phyloP scores from a whole-genome alignment of 2,113 vertebrate genomes.

The Xiphophorus maculatus region DNA sequence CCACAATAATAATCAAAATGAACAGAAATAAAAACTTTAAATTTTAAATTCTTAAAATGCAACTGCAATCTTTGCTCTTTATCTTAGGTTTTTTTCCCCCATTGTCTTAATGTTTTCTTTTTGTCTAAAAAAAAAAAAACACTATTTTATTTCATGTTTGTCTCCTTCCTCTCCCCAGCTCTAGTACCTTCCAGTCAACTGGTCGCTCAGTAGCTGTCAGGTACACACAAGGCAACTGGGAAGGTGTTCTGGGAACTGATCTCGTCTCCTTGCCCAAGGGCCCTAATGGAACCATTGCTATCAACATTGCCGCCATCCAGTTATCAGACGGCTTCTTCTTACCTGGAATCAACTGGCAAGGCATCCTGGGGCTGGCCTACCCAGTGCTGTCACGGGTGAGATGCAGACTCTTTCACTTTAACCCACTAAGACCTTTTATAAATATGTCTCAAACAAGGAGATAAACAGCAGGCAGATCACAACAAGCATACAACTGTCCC shows the following conservation, averaged over 20 bases:
- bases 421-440: neutral
- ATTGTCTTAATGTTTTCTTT: too few species aligned
- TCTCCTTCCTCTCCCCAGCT: slow-evolving; percentile 76
- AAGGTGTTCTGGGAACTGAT: slow-evolving; percentile 89
- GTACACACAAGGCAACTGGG: slow-evolving; percentile 97
- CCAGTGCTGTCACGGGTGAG: slow-evolving; percentile 89
- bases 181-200: slow-evolving; percentile 82
- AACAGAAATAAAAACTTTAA: neutral
- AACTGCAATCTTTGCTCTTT: neutral
- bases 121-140: neutral
- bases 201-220: slow-evolving; percentile 84
- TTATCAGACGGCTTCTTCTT: slow-evolving; percentile 93
- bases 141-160: neutral
- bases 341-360: slow-evolving; percentile 92
- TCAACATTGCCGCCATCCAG: slow-evolving; percentile 92
- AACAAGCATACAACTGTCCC: too few species aligned
- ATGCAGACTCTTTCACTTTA: neutral
- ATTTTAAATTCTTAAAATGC: neutral
- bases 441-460: neutral
- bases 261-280: slow-evolving; percentile 86
- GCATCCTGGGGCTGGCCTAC: slow-evolving; percentile 95
- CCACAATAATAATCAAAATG: neutral
- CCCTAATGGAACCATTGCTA: slow-evolving; percentile 80
- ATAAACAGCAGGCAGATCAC: too few species aligned
- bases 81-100: neutral